A percentile compares a stretch with the other conserved stretches of the same genome.
Conservation (phyloP, 1,140 invertebrate genomes). For the Procambarus virginalis region DNA sequence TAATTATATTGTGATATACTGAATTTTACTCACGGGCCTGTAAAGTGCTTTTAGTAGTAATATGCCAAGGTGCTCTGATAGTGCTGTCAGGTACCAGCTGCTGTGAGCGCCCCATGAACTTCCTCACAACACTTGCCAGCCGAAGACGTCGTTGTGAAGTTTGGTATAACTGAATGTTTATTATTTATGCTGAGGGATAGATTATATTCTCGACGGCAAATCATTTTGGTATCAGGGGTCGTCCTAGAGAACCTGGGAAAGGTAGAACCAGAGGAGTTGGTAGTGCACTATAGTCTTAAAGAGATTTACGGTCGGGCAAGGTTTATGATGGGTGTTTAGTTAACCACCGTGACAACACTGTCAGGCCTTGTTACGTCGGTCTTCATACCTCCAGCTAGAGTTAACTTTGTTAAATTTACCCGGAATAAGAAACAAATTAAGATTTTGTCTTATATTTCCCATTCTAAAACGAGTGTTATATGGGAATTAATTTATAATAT, state of each 20-base stretch:
- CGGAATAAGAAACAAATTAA: too few species aligned
- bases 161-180: background rate
- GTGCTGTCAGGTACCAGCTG: background rate
- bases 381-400: background rate
- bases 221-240: too few species aligned
- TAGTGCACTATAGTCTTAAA: background rate
- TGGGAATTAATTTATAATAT: too few species aligned
- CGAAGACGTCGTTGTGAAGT: background rate
- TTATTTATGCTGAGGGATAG: background rate
- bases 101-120: background rate
- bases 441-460: too few species aligned
- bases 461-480: too few species aligned
- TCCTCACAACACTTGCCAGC: background rate
- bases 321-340: slow-evolving; percentile 10
- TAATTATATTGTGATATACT: slow-evolving; percentile 11
- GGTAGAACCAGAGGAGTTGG: background rate
- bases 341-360: background rate
- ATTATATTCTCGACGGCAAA: background rate
- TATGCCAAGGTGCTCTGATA: background rate
- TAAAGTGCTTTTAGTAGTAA: background rate
- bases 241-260: background rate
- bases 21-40: slow-evolving; percentile 12
- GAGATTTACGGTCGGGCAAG: background rate
- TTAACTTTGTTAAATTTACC: background rate
- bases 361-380: background rate